A percentile compares a stretch with the other conserved stretches of the same genome.
These are phyloP conservation scores for Cyprinodon tularosa DNA, from an alignment of 2,113 vertebrate genomes.

Conservation along the genomic window DNA sequence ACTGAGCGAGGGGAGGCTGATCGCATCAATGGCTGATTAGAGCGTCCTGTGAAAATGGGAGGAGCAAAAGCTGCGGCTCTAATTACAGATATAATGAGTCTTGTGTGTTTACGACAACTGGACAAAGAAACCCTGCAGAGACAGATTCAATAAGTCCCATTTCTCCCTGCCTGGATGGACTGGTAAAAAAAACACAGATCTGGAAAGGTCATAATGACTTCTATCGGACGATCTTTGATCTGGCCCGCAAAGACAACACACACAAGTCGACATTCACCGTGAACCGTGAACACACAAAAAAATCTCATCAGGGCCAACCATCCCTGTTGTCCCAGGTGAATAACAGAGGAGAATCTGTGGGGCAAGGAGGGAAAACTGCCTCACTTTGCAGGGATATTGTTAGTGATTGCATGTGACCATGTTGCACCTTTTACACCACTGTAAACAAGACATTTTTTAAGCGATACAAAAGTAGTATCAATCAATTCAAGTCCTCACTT, in stretches of 20 bases:
- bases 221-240: conserved; percentile 17
- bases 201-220: conserved; percentile 22
- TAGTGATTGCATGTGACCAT: neutral
- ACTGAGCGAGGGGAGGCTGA: conserved; percentile 40
- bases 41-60: conserved; percentile 33
- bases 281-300: conserved; percentile 11
- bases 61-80: conserved; percentile 52
- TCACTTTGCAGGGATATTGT: conserved; percentile 20
- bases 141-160: conserved; percentile 56
- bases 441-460: neutral
- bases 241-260: conserved; percentile 5
- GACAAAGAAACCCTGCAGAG: conserved; percentile 32
- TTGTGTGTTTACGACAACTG: conserved; percentile 39
- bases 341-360: conserved; percentile 30
- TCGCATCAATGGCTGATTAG: conserved; percentile 50
- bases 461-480: neutral
- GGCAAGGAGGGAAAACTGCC: conserved; percentile 12
- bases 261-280: conserved; percentile 19
- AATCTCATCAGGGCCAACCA: conserved; percentile 41
- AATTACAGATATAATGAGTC: conserved; percentile 74
- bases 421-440: neutral
- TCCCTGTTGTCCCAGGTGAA: conserved; percentile 26
- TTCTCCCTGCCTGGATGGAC: neutral
- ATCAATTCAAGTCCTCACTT: neutral
- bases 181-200: neutral